These are phyloP conservation scores for Nymphalis io DNA, from an alignment of 1,140 invertebrate genomes.

Conservation along the genomic window DNA sequence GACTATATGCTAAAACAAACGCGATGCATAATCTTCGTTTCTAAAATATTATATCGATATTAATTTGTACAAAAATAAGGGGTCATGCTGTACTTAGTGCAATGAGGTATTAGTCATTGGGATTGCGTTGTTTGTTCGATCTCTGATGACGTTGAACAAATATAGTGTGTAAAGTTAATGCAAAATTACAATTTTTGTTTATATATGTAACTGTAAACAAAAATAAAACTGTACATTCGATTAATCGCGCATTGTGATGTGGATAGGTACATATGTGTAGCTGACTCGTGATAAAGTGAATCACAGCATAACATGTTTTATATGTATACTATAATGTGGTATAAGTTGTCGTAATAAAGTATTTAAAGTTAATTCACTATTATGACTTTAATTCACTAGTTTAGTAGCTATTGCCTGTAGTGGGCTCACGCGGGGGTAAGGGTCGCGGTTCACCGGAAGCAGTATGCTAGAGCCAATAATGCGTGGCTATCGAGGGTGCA, in stretches of 20 bases:
- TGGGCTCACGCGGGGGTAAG: constrained; percentile 22
- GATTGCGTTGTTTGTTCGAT: constrained; percentile 67
- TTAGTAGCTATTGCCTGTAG: constrained; percentile 38
- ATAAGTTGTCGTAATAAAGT: constrained; percentile 81
- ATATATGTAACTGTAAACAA: constrained; percentile 59
- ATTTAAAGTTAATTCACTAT: constrained; percentile 78
- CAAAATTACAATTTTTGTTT: constrained; percentile 74
- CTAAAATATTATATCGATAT: constrained; percentile 16
- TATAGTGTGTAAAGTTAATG: constrained; percentile 75
- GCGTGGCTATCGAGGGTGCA: neutral
- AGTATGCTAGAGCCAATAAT: constrained; percentile 6
- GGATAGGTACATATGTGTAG: constrained; percentile 72
- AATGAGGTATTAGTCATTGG: constrained; percentile 37
- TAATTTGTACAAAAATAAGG: constrained; percentile 43
- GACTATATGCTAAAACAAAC: neutral
- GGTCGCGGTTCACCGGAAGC: neutral
- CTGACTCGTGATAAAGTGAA: constrained; percentile 76
- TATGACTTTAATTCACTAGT: constrained; percentile 74
- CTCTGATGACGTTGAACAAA: constrained; percentile 75
- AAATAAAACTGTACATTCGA: constrained; percentile 60
- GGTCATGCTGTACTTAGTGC: constrained; percentile 47
- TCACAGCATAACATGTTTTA: constrained; percentile 79
- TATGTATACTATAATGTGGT: constrained; percentile 79
- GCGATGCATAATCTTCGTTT: constrained; percentile 12
- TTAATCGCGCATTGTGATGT: constrained; percentile 75